A percentile compares a stretch with the other conserved stretches of the same genome.
These are phyloP conservation scores for Cartodere bifasciata DNA, from an alignment of 2,888 invertebrate species.

Conservation along the genomic window DNA sequence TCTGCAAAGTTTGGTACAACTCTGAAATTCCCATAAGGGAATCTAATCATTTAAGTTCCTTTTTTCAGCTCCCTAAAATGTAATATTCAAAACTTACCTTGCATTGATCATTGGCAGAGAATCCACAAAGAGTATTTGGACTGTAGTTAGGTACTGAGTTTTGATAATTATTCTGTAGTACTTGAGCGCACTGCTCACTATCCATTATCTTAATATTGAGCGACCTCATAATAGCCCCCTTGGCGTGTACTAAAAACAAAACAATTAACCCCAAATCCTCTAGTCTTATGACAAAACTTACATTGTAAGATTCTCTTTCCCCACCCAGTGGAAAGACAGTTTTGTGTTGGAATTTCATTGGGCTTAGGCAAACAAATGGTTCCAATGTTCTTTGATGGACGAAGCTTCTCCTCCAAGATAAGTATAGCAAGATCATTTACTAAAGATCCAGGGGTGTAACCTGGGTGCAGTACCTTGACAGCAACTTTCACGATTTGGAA, in stretches of 20 bases:
- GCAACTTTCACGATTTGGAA: constrained; percentile 66
- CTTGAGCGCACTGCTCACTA: constrained; percentile 47
- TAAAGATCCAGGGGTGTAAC: constrained; percentile 45
- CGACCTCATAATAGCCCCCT: constrained; percentile 63
- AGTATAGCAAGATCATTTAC: constrained; percentile 62
- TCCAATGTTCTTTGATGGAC: constrained; percentile 57
- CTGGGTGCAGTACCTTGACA: constrained; percentile 57
- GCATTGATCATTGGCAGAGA: constrained; percentile 59
- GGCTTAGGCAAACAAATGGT: constrained; percentile 55
- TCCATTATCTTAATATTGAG: constrained; percentile 53
- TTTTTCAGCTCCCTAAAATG: too few species aligned
- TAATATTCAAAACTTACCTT: constrained; percentile 43
- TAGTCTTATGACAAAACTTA: constrained; percentile 34
- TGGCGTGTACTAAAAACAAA: constrained; percentile 50
- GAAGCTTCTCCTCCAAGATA: constrained; percentile 47
- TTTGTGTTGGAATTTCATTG: constrained; percentile 44
- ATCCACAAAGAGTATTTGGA: constrained; percentile 58
- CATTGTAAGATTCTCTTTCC: constrained; percentile 67
- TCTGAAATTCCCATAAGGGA: too few species aligned
- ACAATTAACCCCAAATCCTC: neutral
- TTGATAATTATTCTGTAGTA: constrained; percentile 43
- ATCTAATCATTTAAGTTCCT: too few species aligned
- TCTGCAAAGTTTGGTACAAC: too few species aligned
- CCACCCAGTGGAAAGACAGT: constrained; percentile 73
- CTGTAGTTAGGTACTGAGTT: constrained; percentile 43